phyloP scores from a whole-genome alignment of 2,113 vertebrate genomes.

The Eonycteris spelaea region DNA sequence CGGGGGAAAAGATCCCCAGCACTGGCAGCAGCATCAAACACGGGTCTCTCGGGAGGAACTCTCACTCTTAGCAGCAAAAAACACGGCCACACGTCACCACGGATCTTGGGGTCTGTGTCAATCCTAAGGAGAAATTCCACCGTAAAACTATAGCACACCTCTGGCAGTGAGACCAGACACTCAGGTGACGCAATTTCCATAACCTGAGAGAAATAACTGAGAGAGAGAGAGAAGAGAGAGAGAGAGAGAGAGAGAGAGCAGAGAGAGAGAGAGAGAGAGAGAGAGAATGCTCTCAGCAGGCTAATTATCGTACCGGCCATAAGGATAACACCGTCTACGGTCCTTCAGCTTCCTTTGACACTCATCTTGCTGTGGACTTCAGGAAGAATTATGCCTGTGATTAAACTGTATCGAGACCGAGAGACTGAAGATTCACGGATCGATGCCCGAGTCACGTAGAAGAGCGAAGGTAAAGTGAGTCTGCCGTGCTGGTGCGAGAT shows the following conservation, averaged over 20 bases:
- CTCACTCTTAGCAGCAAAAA: neutral
- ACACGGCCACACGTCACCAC: fast-evolving
- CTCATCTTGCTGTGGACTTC: neutral
- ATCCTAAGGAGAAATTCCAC: neutral
- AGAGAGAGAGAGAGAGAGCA: too few relatives aligned
- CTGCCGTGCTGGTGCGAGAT: fast-evolving
- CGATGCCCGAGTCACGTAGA: neutral
- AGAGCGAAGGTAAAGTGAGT: neutral
- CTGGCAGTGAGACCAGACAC: neutral
- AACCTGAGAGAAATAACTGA: neutral
- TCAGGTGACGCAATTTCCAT: neutral
- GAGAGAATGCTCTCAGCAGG: neutral
- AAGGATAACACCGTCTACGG: neutral
- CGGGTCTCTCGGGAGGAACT: neutral
- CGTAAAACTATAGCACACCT: neutral
- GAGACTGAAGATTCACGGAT: neutral
- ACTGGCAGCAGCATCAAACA: neutral
- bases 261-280: too few relatives aligned
- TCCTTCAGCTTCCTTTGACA: neutral
- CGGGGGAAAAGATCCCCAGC: neutral
- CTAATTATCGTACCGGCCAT: neutral
- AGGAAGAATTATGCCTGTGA: neutral
- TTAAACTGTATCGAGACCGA: neutral
- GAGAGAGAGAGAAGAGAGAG: neutral
- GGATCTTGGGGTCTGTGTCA: neutral